Evolutionary conservation across 2,113 vertebrate genomes (phyloP), one percentile per base, ranked within the genome.

Genomic region (Pangasianodon gigas): DNA sequence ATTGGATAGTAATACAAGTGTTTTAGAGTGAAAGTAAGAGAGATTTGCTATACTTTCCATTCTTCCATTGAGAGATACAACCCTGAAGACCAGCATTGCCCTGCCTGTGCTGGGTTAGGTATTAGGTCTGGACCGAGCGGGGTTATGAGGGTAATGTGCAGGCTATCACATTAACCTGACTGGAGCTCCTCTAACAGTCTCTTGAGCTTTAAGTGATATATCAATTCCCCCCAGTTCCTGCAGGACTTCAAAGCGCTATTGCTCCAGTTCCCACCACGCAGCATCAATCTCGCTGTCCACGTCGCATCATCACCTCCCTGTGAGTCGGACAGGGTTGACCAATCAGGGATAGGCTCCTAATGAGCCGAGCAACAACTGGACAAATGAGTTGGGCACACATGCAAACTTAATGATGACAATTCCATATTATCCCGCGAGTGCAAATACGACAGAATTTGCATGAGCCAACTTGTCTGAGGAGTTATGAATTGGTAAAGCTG

Each of bases 141-240:
- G 95, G 95, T 92, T 93, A 90, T 90, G 85, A 86, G 94, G 94
- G 94, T 94, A 95, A 96, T 94, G 92, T 93, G 80, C 92, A 95
- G 94, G 93, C 95, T 95, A 96, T 96, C 94, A 93, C 95, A 96
- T 96, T 96, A 96, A 96, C 95, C 95, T 96, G 95, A 95, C 93
- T 88, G 94, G 96, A 96, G 94, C 97, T 97, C 96, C 96, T 95
- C 95, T 96, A 98, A 97, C 97, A 97, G 97, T 97, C 97, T 97
- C 97, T 96, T 96, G 96, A 96, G 97, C 96, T 98, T 98, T 98
- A 94, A 96, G 95, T 95, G 96, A 98, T 95, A 97, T 98, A 98
- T 98, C 97, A 96, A 96, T 98, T 98, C 98, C 96, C 97, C 95
- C 96, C 97, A 96, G 67, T 96, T 97, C 52, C 97, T 94, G 97